Base-by-base conservation (phyloP, 1,140 invertebrate species). In the Uloborus diversus region DNA sequence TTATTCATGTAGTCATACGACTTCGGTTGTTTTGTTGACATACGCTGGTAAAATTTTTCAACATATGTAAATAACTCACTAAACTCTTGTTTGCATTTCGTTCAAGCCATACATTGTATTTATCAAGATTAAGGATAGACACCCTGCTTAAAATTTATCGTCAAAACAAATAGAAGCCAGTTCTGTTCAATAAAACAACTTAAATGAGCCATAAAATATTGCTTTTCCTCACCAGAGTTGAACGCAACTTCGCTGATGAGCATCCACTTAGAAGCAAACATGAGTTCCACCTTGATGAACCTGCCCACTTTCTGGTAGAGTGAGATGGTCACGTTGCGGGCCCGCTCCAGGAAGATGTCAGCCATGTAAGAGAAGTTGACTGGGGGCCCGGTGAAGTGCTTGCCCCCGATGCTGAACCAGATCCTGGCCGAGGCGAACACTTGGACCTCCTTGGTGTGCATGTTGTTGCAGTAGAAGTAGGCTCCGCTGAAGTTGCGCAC, bases 241-340 rank as follows among this genome's bases (percentile, higher is more conserved):
- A 94, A 94, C 5, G 91, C 91, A 23, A 96, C 89, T 88, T 97
- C 95, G 86, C 94, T 95, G 83, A 97, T 90, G 86, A 97, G 91
- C 80, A 97, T 94, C 94, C 94, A 97, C 66, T 91, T 89, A 4
- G 93, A 90, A 7, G 93, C 91, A 86, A 96, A 97, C 82, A 90
- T 90, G 13, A 96, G 87, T 82, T 92, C 91, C 17, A 96, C 88
- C 82, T 93, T 93, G 30, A 96, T 91, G 87, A 92, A 95, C 84
- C 90, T 90, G 4, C 93, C 95, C 30, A 96, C 90, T 7, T 93
- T 90, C 83, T 96, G 92, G 85, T 94, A 92, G 17, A 96, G 89
- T 83, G 93, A 93, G 82, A 97, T 93, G 80, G 91, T 91, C 28
- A 96, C 91, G 86, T 95, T 94, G 27, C 94, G 89, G 0, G 94